A percentile compares a stretch with the other conserved stretches of the same genome.
Conservation (phyloP, 2,113 vertebrate species). For the Cynopterus brachyotis region DNA sequence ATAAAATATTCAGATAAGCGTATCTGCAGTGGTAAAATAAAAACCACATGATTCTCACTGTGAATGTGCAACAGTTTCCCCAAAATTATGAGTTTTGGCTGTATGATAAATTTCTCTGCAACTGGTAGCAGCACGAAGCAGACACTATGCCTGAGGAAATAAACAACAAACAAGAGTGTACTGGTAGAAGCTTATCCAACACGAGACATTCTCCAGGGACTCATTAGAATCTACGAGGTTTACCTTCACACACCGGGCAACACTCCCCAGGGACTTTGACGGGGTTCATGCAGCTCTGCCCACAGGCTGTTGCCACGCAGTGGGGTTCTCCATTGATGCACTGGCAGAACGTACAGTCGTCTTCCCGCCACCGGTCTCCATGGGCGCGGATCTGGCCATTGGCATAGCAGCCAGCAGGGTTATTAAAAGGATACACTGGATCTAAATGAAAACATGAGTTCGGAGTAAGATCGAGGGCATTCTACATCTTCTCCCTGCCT, state of each 20-base stretch:
- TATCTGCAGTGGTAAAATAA: neutral
- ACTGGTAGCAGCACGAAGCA: slow-evolving; percentile 13
- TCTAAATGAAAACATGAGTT: slow-evolving; percentile 80
- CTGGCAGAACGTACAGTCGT: slow-evolving; percentile 94
- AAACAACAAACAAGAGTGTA: neutral
- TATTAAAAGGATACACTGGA: slow-evolving; percentile 88
- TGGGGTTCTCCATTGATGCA: slow-evolving; percentile 91
- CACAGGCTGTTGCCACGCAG: slow-evolving; percentile 91
- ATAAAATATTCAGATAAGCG: neutral
- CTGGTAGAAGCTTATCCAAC: neutral
- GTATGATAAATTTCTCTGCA: slow-evolving; percentile 16
- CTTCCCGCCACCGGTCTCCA: slow-evolving; percentile 93
- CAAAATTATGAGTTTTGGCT: neutral
- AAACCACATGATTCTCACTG: neutral
- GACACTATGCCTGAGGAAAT: slow-evolving; percentile 23
- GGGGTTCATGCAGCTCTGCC: slow-evolving; percentile 91
- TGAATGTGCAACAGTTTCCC: neutral
- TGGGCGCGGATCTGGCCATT: slow-evolving; percentile 92
- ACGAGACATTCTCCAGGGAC: neutral
- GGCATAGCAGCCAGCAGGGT: slow-evolving; percentile 92
- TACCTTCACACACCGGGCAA: slow-evolving; percentile 93
- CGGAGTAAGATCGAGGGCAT: neutral
- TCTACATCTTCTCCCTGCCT: neutral
- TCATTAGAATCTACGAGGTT: neutral
- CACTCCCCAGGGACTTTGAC: slow-evolving; percentile 94